Conservation (phyloP, 2,113 vertebrate species). For the Rhinopomastus cyanomelas region DNA sequence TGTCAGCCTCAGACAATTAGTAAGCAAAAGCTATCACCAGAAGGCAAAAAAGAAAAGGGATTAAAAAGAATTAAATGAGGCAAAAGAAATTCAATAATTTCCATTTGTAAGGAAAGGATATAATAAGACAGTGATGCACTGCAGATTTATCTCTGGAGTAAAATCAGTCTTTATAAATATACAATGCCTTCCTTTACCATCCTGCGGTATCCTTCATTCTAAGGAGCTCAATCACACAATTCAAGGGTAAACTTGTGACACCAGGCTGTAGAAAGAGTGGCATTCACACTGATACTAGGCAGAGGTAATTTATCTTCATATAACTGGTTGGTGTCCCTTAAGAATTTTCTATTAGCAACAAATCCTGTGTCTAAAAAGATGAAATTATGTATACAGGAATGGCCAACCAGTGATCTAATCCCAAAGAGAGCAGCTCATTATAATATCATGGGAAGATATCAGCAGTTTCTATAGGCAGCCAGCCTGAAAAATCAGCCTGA, state of each 20-base stretch:
- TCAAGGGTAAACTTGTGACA: background rate
- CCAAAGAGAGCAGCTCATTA: background rate
- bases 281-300: background rate
- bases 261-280: background rate
- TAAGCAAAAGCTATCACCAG: constrained; percentile 31
- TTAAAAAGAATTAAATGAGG: constrained; percentile 67
- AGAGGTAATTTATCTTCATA: constrained; percentile 32
- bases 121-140: constrained; percentile 53
- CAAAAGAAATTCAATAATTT: constrained; percentile 70
- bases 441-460: background rate
- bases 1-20: constrained; percentile 52
- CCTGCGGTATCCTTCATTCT: background rate
- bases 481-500: background rate
- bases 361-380: background rate
- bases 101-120: constrained; percentile 61
- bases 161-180: constrained; percentile 29
- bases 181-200: constrained; percentile 29
- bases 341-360: background rate
- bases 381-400: background rate
- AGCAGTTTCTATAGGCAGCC: background rate
- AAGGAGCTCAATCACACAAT: background rate
- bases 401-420: background rate
- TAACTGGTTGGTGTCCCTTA: background rate
- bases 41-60: constrained; percentile 3
- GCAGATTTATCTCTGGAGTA: constrained; percentile 44